phyloP scores from a whole-genome alignment of 1,140 invertebrate species.

The Drosophila miranda region DNA sequence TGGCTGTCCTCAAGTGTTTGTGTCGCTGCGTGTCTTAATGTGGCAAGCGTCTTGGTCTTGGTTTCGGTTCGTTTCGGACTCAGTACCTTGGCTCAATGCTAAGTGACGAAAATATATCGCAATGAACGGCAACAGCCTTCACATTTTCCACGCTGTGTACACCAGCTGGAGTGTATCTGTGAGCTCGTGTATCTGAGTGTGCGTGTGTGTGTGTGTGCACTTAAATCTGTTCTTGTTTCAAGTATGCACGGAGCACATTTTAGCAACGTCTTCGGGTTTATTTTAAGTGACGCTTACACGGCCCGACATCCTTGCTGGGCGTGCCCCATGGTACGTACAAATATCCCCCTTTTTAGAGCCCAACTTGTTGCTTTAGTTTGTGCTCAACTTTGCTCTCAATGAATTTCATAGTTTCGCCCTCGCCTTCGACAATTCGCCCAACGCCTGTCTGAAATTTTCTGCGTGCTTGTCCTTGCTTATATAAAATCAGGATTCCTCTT shows the following conservation, averaged over 20 bases:
- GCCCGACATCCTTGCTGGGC: slow-evolving; percentile 47
- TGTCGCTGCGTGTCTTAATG: slow-evolving; percentile 7
- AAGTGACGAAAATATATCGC: slow-evolving; percentile 76
- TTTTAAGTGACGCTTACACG: slow-evolving; percentile 76
- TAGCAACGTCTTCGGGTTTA: slow-evolving; percentile 56
- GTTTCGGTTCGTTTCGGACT: slow-evolving; percentile 12
- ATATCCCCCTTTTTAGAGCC: slow-evolving; percentile 9
- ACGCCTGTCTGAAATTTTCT: slow-evolving; percentile 18
- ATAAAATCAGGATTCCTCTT: slow-evolving; percentile 34
- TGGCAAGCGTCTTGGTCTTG: no score
- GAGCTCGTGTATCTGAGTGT: no score
- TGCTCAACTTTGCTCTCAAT: slow-evolving; percentile 75
- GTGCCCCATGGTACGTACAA: no score
- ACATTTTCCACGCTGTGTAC: slow-evolving; percentile 1
- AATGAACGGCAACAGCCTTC: slow-evolving; percentile 40
- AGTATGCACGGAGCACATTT: slow-evolving; percentile 67
- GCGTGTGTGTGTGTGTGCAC: slow-evolving; percentile 40
- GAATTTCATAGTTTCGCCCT: slow-evolving; percentile 75
- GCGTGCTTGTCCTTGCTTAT: slow-evolving; percentile 38
- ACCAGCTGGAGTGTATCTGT: no score
- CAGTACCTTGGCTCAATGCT: slow-evolving; percentile 20
- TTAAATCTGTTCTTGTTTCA: slow-evolving; percentile 75
- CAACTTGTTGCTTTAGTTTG: slow-evolving; percentile 70
- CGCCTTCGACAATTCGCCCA: slow-evolving; percentile 41
- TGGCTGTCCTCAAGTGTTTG: slow-evolving; percentile 62